A percentile compares a stretch with the other conserved stretches of the same genome.
Conservation (phyloP, 2,113 vertebrate species). For the Oncorhynchus clarkii region DNA sequence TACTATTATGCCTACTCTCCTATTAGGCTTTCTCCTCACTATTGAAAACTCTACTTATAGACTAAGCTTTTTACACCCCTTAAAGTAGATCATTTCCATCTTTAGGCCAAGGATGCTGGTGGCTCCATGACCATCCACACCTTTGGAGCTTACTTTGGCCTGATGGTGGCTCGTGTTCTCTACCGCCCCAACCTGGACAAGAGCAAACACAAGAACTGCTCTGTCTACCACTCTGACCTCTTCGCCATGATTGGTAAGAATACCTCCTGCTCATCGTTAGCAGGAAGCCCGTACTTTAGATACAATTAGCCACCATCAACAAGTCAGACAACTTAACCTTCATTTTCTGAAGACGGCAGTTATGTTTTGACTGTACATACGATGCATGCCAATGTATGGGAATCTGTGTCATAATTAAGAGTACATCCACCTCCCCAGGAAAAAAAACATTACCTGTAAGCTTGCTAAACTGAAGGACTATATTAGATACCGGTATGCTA, state of each 20-base stretch:
- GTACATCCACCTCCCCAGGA: background rate
- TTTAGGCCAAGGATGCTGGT: constrained; percentile 83
- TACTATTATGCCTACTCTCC: too few relatives aligned
- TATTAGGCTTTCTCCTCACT: too few relatives aligned
- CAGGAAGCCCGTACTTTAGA: background rate
- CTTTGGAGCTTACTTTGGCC: constrained; percentile 90
- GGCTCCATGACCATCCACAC: constrained; percentile 92
- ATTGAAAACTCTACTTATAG: too few relatives aligned
- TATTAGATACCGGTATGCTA: too few relatives aligned
- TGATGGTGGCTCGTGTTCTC: constrained; percentile 81
- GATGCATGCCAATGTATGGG: background rate
- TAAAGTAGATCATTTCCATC: background rate
- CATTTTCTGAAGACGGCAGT: background rate
- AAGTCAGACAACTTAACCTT: background rate
- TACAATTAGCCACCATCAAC: background rate
- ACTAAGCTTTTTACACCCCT: too few relatives aligned
- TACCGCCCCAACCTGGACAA: constrained; percentile 72
- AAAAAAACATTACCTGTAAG: too few relatives aligned
- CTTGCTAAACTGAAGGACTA: too few relatives aligned
- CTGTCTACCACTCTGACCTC: constrained; percentile 76
- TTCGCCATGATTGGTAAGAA: constrained; percentile 87
- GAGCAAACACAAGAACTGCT: constrained; percentile 72
- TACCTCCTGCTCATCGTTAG: background rate
- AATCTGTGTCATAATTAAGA: background rate
- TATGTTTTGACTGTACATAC: background rate